Evolutionary conservation across 2,888 invertebrate species (phyloP).

Genomic region (Hedya salicella): DNA sequence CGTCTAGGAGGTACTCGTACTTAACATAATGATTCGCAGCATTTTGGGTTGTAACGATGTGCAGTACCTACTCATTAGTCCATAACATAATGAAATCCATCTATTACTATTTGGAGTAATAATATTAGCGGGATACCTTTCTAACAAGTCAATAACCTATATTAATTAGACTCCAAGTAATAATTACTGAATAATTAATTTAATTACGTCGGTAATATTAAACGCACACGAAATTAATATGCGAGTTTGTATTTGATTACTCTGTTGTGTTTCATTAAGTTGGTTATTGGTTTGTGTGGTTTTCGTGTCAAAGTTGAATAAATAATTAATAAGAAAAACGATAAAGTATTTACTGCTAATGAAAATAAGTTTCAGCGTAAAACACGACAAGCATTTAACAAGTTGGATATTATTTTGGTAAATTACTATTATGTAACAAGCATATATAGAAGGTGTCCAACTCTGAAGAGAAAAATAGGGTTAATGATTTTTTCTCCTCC

Average conservation of each 20-base stretch:
- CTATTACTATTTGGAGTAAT: background rate
- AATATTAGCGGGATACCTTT: background rate
- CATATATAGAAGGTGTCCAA: too few species aligned
- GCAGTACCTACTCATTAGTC: too few species aligned
- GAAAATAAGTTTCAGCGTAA: background rate
- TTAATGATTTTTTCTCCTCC: too few species aligned
- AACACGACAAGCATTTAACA: too few species aligned
- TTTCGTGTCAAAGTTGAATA: conserved; percentile 7
- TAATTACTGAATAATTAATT: conserved; percentile 22
- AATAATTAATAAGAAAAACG: background rate
- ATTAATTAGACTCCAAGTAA: conserved; percentile 17
- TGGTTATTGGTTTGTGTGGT: conserved; percentile 5
- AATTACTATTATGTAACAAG: too few species aligned
- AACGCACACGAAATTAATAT: conserved; percentile 9
- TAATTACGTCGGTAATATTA: conserved; percentile 27
- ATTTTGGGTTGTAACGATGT: too few species aligned
- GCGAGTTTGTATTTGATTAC: conserved; percentile 19
- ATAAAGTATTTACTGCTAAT: background rate
- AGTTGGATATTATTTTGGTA: too few species aligned
- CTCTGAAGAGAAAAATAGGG: too few species aligned
- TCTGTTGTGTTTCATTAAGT: conserved; percentile 1
- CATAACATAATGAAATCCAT: background rate
- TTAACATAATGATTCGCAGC: too few species aligned
- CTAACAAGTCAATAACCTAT: conserved; percentile 1
- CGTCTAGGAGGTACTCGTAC: too few species aligned